phyloP scores from a whole-genome alignment of 2,797 vertebrate species.

The Gallinago solitaria region DNA sequence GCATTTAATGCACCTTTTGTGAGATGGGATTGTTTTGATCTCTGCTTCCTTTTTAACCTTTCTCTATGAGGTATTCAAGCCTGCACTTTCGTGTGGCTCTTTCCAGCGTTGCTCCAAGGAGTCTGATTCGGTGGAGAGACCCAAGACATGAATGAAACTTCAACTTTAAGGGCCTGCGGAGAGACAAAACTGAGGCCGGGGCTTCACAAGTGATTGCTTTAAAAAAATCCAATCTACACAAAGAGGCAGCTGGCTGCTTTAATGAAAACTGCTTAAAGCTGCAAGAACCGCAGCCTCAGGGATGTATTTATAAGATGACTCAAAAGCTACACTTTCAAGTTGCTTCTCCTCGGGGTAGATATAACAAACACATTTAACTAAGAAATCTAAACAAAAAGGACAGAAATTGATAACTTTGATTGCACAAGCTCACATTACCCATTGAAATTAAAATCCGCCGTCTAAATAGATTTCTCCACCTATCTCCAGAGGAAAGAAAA shows the following conservation, averaged over 20 bases:
- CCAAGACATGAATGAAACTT: conserved; percentile 74
- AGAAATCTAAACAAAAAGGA: conserved; percentile 71
- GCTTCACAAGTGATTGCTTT: conserved; percentile 75
- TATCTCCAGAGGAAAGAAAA: conserved; percentile 16
- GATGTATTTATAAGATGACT: conserved; percentile 75
- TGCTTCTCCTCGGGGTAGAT: conserved; percentile 71
- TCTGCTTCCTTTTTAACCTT: conserved; percentile 72
- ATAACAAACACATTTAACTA: conserved; percentile 74
- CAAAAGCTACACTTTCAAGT: conserved; percentile 77
- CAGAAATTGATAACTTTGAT: conserved; percentile 73
- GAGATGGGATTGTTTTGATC: conserved; percentile 69
- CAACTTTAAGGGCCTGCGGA: conserved; percentile 78
- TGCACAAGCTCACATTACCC: conserved; percentile 50
- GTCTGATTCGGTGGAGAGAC: conserved; percentile 58
- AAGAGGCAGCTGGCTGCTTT: conserved; percentile 80
- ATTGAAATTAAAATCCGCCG: conserved; percentile 56
- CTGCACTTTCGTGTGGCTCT: conserved; percentile 59
- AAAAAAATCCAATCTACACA: conserved; percentile 75
- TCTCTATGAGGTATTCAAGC: conserved; percentile 60
- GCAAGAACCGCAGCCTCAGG: conserved; percentile 73
- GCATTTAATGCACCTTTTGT: conserved; percentile 72
- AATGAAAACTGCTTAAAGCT: conserved; percentile 80
- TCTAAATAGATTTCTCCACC: conserved; percentile 47
- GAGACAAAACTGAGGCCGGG: conserved; percentile 76
- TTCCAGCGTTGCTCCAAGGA: conserved; percentile 50